Evolutionary conservation across 2,113 vertebrate genomes (phyloP), one percentile per base, ranked within the genome.

Genomic region (Danionella cerebrum): DNA sequence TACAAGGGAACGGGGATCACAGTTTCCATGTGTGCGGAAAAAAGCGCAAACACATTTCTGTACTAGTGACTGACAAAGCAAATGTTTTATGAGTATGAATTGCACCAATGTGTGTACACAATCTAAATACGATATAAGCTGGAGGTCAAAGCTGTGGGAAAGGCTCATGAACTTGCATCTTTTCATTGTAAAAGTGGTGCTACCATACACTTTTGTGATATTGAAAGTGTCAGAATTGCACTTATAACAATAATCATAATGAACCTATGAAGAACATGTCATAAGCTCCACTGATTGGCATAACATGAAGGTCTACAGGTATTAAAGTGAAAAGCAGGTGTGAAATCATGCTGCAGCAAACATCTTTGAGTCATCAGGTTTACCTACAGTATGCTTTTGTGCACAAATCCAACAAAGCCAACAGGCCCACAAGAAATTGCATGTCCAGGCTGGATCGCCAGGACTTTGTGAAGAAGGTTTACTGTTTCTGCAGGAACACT

Each of bases 401-500:
- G 41, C 39, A 3, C 8, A 53, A 50, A 14, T 5, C 25, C 12
- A 42, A 21, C 33, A 70, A 57, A 38, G 58, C 60, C 54, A 9
- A 36, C 41, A 25, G 33, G 29, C 5, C 1, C 9, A 9, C 14
- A 2, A 1, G 73, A 58, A 55, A 74, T 45, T 50, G 13, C 52
- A 44, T 53, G 67, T 67, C 67, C 45, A 5, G 39, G 52, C 57
- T 55, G 48, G 60, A 14, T 60, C 62, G 16, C 44, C 8, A 2
- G 73, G 63, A 38, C 55, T 41, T 14, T 55, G 31, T 21, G 55
- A 68, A 50, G 68, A 35, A 31, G 22, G 10, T 35, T 51, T 41
- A 38, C 31, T 29, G 35, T 39, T n/a, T n/a, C n/a, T n/a, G n/a
- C n/a, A n/a, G n/a, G n/a, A n/a, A n/a, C n/a, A n/a, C n/a, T n/a